A percentile compares a stretch with the other conserved stretches of the same genome.
Evolutionary conservation across 2,888 invertebrate genomes (phyloP).

Genomic region (Latrodectus hesperus): DNA sequence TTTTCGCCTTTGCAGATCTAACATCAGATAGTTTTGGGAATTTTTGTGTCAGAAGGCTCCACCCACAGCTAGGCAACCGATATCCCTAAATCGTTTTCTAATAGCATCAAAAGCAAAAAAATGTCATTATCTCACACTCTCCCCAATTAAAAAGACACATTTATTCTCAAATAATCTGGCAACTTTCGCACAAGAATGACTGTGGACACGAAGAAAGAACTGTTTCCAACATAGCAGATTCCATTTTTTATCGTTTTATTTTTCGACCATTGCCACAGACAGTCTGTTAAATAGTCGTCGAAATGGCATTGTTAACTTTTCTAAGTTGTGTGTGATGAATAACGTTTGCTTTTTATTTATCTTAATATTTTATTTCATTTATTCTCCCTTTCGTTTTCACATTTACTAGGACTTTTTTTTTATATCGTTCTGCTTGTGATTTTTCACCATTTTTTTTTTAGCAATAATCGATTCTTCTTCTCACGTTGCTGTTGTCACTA

Average conservation of each 20-base stretch:
- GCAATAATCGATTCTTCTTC: conserved; percentile 48
- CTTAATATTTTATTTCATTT: not conserved
- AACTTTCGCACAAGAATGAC: conserved; percentile 10
- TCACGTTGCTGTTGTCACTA: conserved; percentile 24
- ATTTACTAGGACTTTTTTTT: conserved; percentile 26
- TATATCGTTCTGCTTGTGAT: conserved; percentile 5
- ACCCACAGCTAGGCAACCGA: not conserved
- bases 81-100: conserved; percentile 20
- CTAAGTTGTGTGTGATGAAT: conserved; percentile 40
- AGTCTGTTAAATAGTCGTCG: conserved; percentile 58
- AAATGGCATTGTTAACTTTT: conserved; percentile 54
- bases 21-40: not conserved
- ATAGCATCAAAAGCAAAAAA: conserved; percentile 9
- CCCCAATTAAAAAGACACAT: conserved; percentile 35
- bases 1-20: not conserved
- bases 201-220: not conserved
- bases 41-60: not conserved
- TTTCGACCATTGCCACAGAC: conserved; percentile 25
- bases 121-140: conserved; percentile 21
- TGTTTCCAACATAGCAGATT: not conserved
- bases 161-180: conserved; percentile 23
- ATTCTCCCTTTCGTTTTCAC: conserved; percentile 26
- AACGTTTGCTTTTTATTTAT: conserved; percentile 37
- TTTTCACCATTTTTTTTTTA: conserved; percentile 4
- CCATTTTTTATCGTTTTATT: conserved; percentile 12